Evolutionary conservation across 2,888 invertebrate species (phyloP), one percentile per base, ranked within the genome.

Genomic region (Oscheius sp.): DNA sequence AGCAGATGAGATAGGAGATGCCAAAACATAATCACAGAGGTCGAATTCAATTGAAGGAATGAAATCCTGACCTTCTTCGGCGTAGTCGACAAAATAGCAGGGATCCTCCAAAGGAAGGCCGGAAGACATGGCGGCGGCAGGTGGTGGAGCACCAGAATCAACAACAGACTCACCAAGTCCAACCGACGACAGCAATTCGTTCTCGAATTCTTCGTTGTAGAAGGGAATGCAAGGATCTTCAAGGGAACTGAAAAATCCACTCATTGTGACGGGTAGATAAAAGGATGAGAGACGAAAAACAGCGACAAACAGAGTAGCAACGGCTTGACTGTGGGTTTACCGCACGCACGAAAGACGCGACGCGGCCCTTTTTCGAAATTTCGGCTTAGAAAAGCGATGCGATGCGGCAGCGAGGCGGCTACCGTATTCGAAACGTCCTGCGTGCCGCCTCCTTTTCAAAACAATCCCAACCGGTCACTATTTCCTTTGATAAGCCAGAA

Each of bases 141-240:
- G 41, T 13, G 58, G 25, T 43, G 21, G 13, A 25, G n/a, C 61
- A 16, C 18, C 9, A 35, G 61, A 43, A 61, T 13, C 12, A 45
- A 25, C 23, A 35, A 18, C 21, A 9, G 23, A 61, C 61, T 61
- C 61, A 61, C 61, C 61, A 45, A 55, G 25, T 23, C 25, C 55
- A 21, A n/a, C 45, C 2, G 45, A 3, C 18, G 13, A 2, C 3
- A 49, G 16, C 13, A 66, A 29, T 21, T 66, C 52, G 16, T 49
- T 25, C 29, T 66, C 66, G 52, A 18, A 66, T n/a, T 49, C 66
- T 21, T 23, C 27, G 66, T 21, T 29, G 52, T 66, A 66, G 66
- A 66, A 66, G 29, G 49, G 27, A 35, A 64, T 46, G 13, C 1
- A 9, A 2, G 13, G 45, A n/a, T 66, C 66, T 18, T 66, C 52